Evolutionary conservation across 2,888 invertebrate genomes (phyloP).

Genomic region (Andrena marginata): DNA sequence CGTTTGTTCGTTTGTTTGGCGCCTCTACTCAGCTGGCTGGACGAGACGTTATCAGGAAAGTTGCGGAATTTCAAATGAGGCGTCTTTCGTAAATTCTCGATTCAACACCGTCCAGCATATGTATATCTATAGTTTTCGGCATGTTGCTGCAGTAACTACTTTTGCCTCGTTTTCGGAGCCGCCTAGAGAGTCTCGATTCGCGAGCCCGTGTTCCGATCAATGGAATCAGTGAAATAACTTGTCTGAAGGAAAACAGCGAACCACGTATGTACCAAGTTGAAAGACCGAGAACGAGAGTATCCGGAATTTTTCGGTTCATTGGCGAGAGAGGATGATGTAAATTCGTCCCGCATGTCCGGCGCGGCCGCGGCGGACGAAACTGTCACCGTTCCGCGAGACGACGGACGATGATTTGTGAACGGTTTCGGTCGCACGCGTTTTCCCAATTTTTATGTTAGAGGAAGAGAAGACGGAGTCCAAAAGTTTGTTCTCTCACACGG

Average conservation of each 20-base stretch:
- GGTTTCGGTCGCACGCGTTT: too few species aligned
- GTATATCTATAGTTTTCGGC: background rate
- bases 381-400: too few species aligned
- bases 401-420: too few species aligned
- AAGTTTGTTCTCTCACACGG: too few species aligned
- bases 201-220: background rate
- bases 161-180: background rate
- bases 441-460: too few species aligned
- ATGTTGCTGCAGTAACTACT: background rate
- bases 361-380: too few species aligned
- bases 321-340: too few species aligned
- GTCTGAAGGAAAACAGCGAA: background rate
- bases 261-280: background rate
- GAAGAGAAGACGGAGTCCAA: too few species aligned
- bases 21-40: constrained; percentile 58
- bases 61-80: constrained; percentile 79
- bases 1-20: background rate
- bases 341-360: too few species aligned
- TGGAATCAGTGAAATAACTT: background rate
- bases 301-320: too few species aligned
- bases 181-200: background rate
- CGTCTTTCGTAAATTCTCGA: constrained; percentile 48
- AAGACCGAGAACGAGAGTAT: too few species aligned
- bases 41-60: constrained; percentile 77
- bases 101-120: constrained; percentile 6